Evolutionary conservation across 2,888 invertebrate genomes (phyloP).

Genomic region (Drosophila suboccidentalis): DNA sequence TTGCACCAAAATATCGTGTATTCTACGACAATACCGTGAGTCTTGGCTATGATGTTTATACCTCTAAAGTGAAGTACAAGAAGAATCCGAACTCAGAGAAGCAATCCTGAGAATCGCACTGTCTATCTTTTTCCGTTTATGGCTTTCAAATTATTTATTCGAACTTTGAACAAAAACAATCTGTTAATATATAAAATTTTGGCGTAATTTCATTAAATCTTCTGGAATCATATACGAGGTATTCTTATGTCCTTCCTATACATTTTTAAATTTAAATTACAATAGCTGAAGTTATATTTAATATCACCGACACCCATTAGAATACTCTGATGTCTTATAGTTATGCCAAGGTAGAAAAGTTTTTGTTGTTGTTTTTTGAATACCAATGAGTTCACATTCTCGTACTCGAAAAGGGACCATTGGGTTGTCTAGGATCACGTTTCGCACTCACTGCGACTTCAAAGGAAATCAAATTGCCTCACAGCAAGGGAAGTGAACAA

Average conservation of each 20-base stretch:
- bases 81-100: constrained; percentile 18
- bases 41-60: constrained; percentile 93
- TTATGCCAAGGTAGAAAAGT: background rate
- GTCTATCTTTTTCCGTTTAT: background rate
- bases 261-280: no score
- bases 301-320: background rate
- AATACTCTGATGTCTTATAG: background rate
- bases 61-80: constrained; percentile 91
- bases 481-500: constrained; percentile 3
- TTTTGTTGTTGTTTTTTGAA: background rate
- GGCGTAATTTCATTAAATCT: background rate
- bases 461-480: constrained; percentile 30
- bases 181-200: constrained; percentile 6
- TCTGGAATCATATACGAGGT: background rate
- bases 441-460: constrained; percentile 12
- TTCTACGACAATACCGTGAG: constrained; percentile 94
- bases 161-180: background rate
- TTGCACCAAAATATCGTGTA: constrained; percentile 92
- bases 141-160: background rate
- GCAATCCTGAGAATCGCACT: background rate
- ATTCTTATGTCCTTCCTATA: background rate
- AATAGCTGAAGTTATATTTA: background rate
- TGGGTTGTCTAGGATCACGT: constrained; percentile 1
- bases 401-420: background rate
- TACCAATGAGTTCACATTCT: constrained; percentile 6